These are phyloP conservation scores for Dryobotodes eremita DNA, from an alignment of 2,888 invertebrate genomes.

Conservation along the genomic window DNA sequence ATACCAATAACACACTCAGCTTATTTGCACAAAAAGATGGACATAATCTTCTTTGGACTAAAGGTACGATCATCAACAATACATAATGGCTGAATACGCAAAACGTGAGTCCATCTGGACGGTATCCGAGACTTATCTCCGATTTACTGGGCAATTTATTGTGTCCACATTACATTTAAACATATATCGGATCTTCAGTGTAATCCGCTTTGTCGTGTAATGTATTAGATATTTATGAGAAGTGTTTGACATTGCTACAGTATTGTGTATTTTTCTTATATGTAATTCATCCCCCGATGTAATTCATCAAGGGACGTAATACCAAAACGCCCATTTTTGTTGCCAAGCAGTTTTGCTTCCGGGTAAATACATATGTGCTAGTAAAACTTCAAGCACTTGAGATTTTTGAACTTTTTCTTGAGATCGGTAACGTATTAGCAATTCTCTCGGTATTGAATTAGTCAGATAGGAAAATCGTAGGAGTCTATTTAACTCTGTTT, in stretches of 20 bases:
- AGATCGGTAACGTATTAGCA: too few species aligned
- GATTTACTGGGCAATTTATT: conserved; percentile 46
- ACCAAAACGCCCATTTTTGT: not conserved
- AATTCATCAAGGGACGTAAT: not conserved
- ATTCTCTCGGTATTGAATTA: not conserved
- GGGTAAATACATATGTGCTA: too few species aligned
- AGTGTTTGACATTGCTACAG: not conserved
- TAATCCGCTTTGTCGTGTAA: conserved; percentile 35
- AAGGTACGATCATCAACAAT: conserved; percentile 53
- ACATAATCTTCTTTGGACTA: conserved; percentile 35
- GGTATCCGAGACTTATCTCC: conserved; percentile 50
- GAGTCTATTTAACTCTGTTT: too few species aligned
- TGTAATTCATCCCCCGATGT: not conserved
- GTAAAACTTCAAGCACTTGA: too few species aligned
- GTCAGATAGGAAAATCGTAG: not conserved
- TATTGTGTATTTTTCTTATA: not conserved
- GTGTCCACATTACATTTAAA: conserved; percentile 40
- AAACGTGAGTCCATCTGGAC: conserved; percentile 48
- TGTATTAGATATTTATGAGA: conserved; percentile 6
- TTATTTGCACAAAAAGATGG: conserved; percentile 24
- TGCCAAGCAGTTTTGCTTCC: too few species aligned
- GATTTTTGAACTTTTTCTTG: too few species aligned
- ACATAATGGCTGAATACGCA: conserved; percentile 57
- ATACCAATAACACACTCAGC: conserved; percentile 19
- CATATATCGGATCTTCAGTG: conserved; percentile 15